Evolutionary conservation across 1,140 invertebrate species (phyloP).

Genomic region (Telenomus remus): DNA sequence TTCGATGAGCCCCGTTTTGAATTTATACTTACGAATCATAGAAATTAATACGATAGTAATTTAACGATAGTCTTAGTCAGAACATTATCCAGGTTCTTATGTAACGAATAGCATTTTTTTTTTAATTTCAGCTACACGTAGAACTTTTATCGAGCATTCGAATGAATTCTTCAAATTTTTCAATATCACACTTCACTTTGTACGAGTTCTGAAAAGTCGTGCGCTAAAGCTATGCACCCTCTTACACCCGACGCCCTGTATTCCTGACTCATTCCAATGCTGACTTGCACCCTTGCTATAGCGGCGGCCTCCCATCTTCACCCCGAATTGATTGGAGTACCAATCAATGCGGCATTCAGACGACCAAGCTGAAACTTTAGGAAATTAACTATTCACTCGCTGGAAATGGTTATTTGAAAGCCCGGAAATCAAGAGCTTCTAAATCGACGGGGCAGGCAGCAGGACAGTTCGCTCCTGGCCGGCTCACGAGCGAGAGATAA

Average conservation of each 20-base stretch:
- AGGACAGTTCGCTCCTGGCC: conserved; percentile 37
- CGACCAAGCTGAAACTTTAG: conserved; percentile 72
- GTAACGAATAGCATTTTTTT: not conserved
- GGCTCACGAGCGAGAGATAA: conserved; percentile 61
- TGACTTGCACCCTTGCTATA: conserved; percentile 40
- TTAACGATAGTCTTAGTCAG: too few relatives aligned
- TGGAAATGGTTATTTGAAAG: conserved; percentile 72
- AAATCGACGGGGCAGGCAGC: conserved; percentile 27
- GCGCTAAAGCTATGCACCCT: conserved; percentile 59
- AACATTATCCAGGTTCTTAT: too few relatives aligned
- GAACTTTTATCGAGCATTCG: not conserved
- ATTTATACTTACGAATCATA: too few relatives aligned
- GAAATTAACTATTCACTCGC: conserved; percentile 75
- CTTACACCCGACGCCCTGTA: conserved; percentile 42
- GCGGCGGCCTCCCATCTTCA: conserved; percentile 57
- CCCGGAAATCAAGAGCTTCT: conserved; percentile 65
- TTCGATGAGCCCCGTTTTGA: too few relatives aligned
- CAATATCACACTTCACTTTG: conserved; percentile 20
- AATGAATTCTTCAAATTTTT: not conserved
- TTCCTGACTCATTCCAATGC: conserved; percentile 29
- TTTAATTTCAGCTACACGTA: not conserved
- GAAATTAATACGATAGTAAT: too few relatives aligned
- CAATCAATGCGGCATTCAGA: conserved; percentile 75
- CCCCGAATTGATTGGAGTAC: conserved; percentile 73
- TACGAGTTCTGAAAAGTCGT: conserved; percentile 59